Percentiles rank a stretch among this genome's conserved stretches.
Conservation (phyloP, 2,797 vertebrate species). For the Macroramphosus scolopax region DNA sequence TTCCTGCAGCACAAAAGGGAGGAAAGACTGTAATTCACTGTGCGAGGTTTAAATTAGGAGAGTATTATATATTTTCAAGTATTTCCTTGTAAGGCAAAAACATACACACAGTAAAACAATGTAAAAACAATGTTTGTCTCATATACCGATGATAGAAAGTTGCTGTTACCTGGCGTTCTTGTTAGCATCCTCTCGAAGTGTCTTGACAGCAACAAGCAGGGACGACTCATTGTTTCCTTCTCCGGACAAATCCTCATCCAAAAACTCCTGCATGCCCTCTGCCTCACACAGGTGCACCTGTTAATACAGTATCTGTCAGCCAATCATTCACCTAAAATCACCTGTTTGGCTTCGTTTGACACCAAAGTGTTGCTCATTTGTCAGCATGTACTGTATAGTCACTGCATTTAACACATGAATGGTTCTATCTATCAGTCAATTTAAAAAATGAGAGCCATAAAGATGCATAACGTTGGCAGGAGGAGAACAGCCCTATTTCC, state of each 20-base stretch:
- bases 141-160: too few relatives aligned
- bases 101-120: too few relatives aligned
- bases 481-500: too few relatives aligned
- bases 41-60: too few relatives aligned
- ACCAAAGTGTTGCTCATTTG: constrained; percentile 11
- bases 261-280: constrained; percentile 89
- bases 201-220: constrained; percentile 94
- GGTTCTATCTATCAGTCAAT: too few relatives aligned
- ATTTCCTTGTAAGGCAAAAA: too few relatives aligned
- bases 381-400: constrained; percentile 15
- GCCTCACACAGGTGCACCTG: constrained; percentile 98
- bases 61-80: too few relatives aligned
- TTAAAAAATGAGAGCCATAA: too few relatives aligned
- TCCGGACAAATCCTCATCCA: constrained; percentile 81
- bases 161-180: constrained; percentile 87
- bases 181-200: constrained; percentile 92
- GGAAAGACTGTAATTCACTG: not conserved
- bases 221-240: constrained; percentile 72
- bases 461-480: too few relatives aligned
- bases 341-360: constrained; percentile 32
- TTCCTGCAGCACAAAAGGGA: constrained; percentile 78
- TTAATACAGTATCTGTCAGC: constrained; percentile 20
- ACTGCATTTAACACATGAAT: too few relatives aligned
- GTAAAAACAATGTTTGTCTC: too few relatives aligned
- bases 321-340: constrained; percentile 23